A percentile compares a stretch with the other conserved stretches of the same genome.
phyloP scores from a whole-genome alignment of 2,113 vertebrate genomes.

The Engystomops pustulosus region DNA sequence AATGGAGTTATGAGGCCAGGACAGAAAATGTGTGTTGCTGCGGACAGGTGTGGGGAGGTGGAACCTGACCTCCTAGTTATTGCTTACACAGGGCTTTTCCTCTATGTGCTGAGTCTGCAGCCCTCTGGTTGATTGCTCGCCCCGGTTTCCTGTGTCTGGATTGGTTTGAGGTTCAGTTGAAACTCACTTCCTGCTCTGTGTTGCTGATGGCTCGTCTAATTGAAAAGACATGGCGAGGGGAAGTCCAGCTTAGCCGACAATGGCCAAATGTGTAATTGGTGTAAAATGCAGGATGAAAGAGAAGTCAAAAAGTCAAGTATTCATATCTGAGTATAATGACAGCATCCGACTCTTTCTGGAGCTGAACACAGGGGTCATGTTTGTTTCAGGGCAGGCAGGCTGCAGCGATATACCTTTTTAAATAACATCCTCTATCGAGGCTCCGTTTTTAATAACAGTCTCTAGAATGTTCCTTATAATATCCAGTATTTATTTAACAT shows the following conservation, averaged over 20 bases:
- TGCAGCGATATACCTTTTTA: not conserved
- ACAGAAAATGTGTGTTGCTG: not conserved
- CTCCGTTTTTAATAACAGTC: not conserved
- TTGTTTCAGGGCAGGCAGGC: constrained; percentile 30
- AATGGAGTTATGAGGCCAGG: constrained; percentile 17
- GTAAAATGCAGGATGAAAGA: constrained; percentile 35
- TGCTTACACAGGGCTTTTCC: constrained; percentile 58
- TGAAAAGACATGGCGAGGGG: constrained; percentile 76
- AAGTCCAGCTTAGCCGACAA: constrained; percentile 68
- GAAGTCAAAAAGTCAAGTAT: constrained; percentile 60
- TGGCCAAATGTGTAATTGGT: constrained; percentile 37
- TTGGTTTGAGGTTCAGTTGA: constrained; percentile 73
- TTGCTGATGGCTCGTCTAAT: constrained; percentile 73
- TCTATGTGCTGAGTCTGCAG: constrained; percentile 67
- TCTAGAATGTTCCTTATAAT: not conserved
- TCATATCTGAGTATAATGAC: constrained; percentile 56
- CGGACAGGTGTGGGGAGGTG: constrained; percentile 53
- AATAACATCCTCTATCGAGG: not conserved
- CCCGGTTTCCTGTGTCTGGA: constrained; percentile 78
- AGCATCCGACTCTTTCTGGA: constrained; percentile 13
- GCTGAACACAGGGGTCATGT: constrained; percentile 16
- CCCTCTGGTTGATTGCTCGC: constrained; percentile 69
- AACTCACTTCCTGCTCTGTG: constrained; percentile 77
- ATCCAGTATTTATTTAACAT: not conserved
- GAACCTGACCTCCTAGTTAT: constrained; percentile 54